Conservation (phyloP, 2,113 vertebrate genomes). For the Narcine bancroftii region DNA sequence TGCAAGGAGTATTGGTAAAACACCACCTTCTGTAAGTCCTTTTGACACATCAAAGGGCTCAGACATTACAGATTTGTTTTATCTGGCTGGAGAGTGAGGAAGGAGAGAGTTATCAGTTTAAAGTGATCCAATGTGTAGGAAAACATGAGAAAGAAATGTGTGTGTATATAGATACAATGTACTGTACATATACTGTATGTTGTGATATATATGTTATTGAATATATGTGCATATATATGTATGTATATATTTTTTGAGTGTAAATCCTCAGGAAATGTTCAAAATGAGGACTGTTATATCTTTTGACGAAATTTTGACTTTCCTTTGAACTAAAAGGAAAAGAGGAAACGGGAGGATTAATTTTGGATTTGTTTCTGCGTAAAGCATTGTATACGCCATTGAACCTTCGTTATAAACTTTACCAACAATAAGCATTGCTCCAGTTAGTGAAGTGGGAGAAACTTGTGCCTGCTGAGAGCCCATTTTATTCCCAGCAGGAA, state of each 20-base stretch:
- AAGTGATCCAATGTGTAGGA: not conserved
- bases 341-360: not conserved
- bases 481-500: conserved; percentile 1
- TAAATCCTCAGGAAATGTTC: too few relatives aligned
- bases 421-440: not conserved
- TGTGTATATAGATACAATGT: too few relatives aligned
- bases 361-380: not conserved
- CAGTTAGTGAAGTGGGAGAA: conserved; percentile 5
- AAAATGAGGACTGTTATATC: not conserved
- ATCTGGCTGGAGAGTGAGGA: not conserved
- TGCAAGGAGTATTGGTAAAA: too few relatives aligned
- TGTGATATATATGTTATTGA: too few relatives aligned
- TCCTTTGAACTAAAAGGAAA: not conserved
- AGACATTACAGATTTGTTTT: not conserved
- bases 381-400: not conserved
- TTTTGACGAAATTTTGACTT: not conserved
- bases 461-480: not conserved
- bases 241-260: too few relatives aligned
- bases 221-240: too few relatives aligned
- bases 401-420: not conserved
- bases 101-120: not conserved
- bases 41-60: too few relatives aligned
- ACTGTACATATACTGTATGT: not conserved
- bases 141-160: not conserved
- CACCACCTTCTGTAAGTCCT: too few relatives aligned